phyloP scores from a whole-genome alignment of 1,140 invertebrate species.

The Protaetia brevitarsis region DNA sequence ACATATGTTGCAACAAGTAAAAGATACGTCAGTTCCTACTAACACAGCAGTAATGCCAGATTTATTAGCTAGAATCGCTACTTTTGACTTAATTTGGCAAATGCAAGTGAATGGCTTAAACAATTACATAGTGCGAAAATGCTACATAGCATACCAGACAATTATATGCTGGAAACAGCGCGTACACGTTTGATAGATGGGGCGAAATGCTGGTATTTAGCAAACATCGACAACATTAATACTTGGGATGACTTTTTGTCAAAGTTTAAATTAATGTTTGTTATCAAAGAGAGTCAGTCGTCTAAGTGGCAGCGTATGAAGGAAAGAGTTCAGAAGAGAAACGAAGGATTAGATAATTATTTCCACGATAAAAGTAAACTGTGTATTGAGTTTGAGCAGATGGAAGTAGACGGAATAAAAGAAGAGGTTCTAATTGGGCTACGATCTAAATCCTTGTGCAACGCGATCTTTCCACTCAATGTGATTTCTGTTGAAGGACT shows the following conservation, averaged over 20 bases:
- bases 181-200: no score
- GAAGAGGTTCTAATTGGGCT: not conserved
- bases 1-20: no score
- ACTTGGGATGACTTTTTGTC: not conserved
- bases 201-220: no score
- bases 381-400: not conserved
- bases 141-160: no score
- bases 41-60: no score
- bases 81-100: no score
- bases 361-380: not conserved
- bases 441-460: not conserved
- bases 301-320: not conserved
- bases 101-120: no score
- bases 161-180: no score
- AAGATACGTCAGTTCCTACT: no score
- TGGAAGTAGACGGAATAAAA: not conserved
- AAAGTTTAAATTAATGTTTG: not conserved
- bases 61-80: no score
- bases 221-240: not conserved
- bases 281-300: not conserved
- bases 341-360: not conserved
- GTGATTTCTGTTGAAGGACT: no score
- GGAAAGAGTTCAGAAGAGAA: not conserved
- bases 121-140: no score
- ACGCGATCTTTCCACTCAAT: not conserved